These are phyloP conservation scores for Rhinoraja longicauda DNA, from an alignment of 2,797 vertebrate species.

Conservation along the genomic window DNA sequence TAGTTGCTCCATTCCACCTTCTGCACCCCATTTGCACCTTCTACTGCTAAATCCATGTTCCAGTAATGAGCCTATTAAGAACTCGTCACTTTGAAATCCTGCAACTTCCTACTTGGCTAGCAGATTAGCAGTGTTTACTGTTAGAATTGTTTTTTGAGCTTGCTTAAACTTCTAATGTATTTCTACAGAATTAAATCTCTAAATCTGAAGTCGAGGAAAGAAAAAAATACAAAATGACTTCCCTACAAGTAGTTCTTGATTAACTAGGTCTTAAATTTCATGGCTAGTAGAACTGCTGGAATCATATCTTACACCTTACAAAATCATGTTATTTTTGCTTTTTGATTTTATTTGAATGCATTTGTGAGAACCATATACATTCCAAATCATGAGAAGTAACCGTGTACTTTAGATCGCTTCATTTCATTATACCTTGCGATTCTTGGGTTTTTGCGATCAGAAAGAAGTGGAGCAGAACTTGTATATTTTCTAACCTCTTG, in stretches of 20 bases:
- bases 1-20: too few relatives aligned
- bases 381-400: not conserved
- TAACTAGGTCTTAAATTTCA: not conserved
- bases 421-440: not conserved
- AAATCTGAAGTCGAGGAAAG: not conserved
- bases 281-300: not conserved
- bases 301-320: not conserved
- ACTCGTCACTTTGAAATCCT: not conserved
- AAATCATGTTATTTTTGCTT: not conserved
- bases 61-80: not conserved
- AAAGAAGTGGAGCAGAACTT: not conserved
- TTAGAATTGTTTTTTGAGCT: not conserved
- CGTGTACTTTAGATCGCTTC: not conserved
- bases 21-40: too few relatives aligned
- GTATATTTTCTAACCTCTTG: too few relatives aligned
- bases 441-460: not conserved
- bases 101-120: not conserved
- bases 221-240: not conserved
- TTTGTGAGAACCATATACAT: not conserved
- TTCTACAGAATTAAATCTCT: not conserved
- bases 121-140: not conserved
- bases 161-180: not conserved
- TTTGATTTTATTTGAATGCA: not conserved
- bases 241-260: not conserved
- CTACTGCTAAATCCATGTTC: not conserved